phyloP scores from a whole-genome alignment of 1,140 invertebrate genomes.

The Scaptomyza montana region DNA sequence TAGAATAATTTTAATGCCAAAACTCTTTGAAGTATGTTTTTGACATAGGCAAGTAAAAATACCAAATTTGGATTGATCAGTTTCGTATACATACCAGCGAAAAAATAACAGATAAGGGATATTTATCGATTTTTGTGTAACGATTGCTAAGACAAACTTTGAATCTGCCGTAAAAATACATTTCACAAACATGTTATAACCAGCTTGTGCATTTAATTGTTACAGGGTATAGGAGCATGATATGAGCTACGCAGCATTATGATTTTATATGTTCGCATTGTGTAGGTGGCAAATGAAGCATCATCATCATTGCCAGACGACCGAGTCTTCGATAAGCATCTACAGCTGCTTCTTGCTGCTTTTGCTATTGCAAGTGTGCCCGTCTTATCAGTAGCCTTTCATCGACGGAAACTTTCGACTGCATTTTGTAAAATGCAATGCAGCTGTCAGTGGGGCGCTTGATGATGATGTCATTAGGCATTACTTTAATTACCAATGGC shows the following conservation, averaged over 20 bases:
- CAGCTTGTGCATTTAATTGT: background rate
- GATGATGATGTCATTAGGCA: constrained; percentile 53
- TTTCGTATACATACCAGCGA: too few species aligned
- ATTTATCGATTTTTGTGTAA: too few species aligned
- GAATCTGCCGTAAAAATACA: too few species aligned
- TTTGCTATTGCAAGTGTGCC: constrained; percentile 27
- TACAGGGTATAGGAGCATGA: background rate
- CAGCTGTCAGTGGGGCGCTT: constrained; percentile 16
- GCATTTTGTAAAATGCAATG: constrained; percentile 29
- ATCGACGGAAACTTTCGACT: constrained; percentile 49
- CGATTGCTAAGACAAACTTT: too few species aligned
- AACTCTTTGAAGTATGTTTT: too few species aligned
- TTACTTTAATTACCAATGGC: constrained; percentile 50
- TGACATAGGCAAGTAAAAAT: too few species aligned
- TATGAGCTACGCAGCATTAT: background rate
- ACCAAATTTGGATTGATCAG: too few species aligned
- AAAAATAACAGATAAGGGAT: too few species aligned
- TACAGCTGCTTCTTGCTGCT: constrained; percentile 21
- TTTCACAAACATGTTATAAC: too few species aligned
- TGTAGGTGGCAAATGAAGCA: constrained; percentile 30
- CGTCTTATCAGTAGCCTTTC: constrained; percentile 33
- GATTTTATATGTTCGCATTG: constrained; percentile 1
- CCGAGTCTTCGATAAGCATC: constrained; percentile 35
- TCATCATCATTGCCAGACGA: constrained; percentile 33
- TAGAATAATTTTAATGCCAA: too few species aligned